phyloP scores from a whole-genome alignment of 1,140 invertebrate species.

The Papilio aristodemus region DNA sequence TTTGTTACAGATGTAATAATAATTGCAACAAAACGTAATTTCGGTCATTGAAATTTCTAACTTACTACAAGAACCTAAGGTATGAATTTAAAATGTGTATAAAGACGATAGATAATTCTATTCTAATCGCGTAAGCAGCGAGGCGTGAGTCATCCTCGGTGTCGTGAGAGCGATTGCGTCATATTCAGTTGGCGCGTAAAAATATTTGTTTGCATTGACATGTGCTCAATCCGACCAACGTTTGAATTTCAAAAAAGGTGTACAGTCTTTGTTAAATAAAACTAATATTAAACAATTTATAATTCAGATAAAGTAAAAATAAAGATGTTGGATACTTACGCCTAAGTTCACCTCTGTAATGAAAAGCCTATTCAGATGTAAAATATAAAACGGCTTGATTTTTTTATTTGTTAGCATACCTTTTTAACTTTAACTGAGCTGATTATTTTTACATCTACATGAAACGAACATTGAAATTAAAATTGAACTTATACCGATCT shows the following conservation, averaged over 20 bases:
- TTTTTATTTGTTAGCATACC: not conserved
- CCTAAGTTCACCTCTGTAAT: conserved; percentile 2
- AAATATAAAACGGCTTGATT: not conserved
- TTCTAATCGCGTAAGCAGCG: conserved; percentile 31
- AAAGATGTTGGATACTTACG: not conserved
- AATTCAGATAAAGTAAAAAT: not conserved
- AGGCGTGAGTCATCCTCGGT: conserved; percentile 29
- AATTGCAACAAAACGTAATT: conserved; percentile 26
- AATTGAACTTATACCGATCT: too few species aligned
- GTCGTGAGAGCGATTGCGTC: conserved; percentile 32
- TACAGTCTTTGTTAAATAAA: not conserved
- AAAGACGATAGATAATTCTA: conserved; percentile 26
- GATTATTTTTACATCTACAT: not conserved
- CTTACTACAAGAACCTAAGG: not conserved
- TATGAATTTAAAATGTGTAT: not conserved
- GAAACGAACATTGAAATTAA: too few species aligned
- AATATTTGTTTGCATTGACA: conserved; percentile 19
- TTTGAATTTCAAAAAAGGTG: conserved; percentile 15
- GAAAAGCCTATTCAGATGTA: conserved; percentile 18
- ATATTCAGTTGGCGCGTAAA: conserved; percentile 33
- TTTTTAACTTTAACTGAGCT: not conserved
- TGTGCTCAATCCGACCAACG: not conserved
- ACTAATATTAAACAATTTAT: not conserved
- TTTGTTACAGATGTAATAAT: conserved; percentile 29
- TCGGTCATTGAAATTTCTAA: not conserved